Evolutionary conservation across 1,140 invertebrate genomes (phyloP), one percentile per base, ranked within the genome.

Genomic region (Aphelenchoides avenae): DNA sequence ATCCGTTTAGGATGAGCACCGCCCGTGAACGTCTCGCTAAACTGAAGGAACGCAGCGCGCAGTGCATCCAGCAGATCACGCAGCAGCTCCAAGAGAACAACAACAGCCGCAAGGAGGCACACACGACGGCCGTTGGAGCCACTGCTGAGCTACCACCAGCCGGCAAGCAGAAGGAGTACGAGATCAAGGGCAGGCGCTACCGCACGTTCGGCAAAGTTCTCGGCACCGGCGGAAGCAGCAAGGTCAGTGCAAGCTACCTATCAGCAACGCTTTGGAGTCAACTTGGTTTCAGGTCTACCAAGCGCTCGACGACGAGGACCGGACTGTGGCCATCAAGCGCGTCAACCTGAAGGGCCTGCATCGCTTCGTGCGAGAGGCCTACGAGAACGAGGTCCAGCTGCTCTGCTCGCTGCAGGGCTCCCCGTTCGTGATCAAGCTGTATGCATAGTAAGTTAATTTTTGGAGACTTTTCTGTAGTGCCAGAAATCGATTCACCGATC

Each of bases 151-250:
- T n/a, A n/a, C n/a, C n/a, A n/a, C n/a, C n/a, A n/a, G n/a, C n/a
- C n/a, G n/a, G n/a, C n/a, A n/a, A n/a, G n/a, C n/a, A n/a, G n/a
- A n/a, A n/a, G n/a, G n/a, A n/a, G n/a, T n/a, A n/a, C n/a, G n/a
- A n/a, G n/a, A n/a, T n/a, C n/a, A n/a, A n/a, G n/a, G n/a, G n/a
- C n/a, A n/a, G n/a, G n/a, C n/a, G n/a, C 13, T 85, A 85, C 11
- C 96, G 91, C 73, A 85, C 95, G 33, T 95, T 90, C 44, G 92
- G 92, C 24, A 91, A 96, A 83, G 87, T 85, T 24, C 84, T 95
- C 53, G 81, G 87, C 39, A 84, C 86, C 31, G 80, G 86, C 33
- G 91, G 91, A 33, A 91, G 91, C 60, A 85, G n/a, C n/a, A n/a
- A n/a, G n/a, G n/a, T n/a, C n/a, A n/a, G n/a, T n/a, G n/a, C n/a